Percentiles rank a stretch among this genome's conserved stretches.
These are phyloP conservation scores for Tetragonula clypearis DNA, from an alignment of 1,140 invertebrate genomes.

Conservation along the genomic window DNA sequence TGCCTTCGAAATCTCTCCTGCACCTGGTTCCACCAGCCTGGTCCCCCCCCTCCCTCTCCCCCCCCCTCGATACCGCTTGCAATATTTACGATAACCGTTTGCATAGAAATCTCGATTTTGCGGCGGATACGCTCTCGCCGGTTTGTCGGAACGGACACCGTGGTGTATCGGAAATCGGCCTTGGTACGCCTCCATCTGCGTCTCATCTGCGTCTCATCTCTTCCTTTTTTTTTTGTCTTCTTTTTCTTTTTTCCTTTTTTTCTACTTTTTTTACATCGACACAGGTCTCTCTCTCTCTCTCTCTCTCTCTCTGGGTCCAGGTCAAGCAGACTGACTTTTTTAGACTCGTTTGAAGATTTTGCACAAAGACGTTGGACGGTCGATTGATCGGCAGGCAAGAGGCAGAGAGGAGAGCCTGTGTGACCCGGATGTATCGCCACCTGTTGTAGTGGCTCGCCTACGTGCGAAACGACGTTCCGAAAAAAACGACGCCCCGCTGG, in stretches of 20 bases:
- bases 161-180: conserved; percentile 2
- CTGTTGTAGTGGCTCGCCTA: conserved; percentile 29
- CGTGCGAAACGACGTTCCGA: background rate
- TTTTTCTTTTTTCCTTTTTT: background rate
- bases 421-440: conserved; percentile 39
- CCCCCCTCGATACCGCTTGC: conserved; percentile 39
- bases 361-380: conserved; percentile 32
- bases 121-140: conserved; percentile 10
- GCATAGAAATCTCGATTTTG: conserved; percentile 42
- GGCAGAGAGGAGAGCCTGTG: background rate
- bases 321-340: background rate
- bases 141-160: background rate
- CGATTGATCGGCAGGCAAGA: conserved; percentile 19
- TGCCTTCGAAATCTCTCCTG: conserved; percentile 58
- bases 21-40: conserved; percentile 41
- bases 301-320: background rate
- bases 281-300: no score
- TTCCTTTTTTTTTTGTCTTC: background rate
- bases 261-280: background rate
- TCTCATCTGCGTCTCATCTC: background rate
- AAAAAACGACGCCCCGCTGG: background rate
- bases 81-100: conserved; percentile 56
- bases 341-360: conserved; percentile 30
- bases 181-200: background rate
- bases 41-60: background rate